Conservation (phyloP, 2,888 invertebrate species). For the Macaria liturata region DNA sequence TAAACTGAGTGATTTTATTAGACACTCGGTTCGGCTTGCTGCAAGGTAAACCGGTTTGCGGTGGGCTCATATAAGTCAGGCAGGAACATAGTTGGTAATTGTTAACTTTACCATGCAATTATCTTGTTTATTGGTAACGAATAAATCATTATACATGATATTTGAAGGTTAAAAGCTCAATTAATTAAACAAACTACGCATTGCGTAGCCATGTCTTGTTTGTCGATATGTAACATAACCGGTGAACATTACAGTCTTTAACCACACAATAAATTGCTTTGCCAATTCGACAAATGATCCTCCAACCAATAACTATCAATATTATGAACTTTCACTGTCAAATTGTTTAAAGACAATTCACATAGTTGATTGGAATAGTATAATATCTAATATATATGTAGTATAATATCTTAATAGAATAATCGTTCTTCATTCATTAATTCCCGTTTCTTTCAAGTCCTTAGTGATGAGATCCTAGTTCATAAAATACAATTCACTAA, state of each 20-base stretch:
- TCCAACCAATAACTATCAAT: no score
- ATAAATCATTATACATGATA: conserved; percentile 30
- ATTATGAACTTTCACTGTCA: no score
- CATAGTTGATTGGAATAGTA: no score
- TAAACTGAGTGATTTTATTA: conserved; percentile 44
- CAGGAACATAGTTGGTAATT: conserved; percentile 35
- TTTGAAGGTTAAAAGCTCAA: conserved; percentile 21
- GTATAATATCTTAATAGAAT: no score
- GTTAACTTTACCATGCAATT: conserved; percentile 30
- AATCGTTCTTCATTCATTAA: no score
- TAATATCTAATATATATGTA: no score
- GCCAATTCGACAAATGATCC: no score
- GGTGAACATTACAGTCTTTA: not conserved
- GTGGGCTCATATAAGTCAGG: conserved; percentile 47
- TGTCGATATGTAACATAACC: conserved; percentile 8
- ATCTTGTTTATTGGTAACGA: conserved; percentile 37
- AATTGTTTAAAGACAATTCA: no score
- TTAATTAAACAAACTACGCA: conserved; percentile 20
- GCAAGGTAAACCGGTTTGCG: conserved; percentile 55
- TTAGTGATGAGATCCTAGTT: no score
- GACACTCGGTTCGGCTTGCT: conserved; percentile 44
- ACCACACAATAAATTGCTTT: no score
- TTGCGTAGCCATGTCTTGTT: conserved; percentile 12
- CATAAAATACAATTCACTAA: no score
- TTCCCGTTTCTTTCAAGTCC: no score